phyloP scores from a whole-genome alignment of 2,797 vertebrate species.

The Cyclura pinguis region DNA sequence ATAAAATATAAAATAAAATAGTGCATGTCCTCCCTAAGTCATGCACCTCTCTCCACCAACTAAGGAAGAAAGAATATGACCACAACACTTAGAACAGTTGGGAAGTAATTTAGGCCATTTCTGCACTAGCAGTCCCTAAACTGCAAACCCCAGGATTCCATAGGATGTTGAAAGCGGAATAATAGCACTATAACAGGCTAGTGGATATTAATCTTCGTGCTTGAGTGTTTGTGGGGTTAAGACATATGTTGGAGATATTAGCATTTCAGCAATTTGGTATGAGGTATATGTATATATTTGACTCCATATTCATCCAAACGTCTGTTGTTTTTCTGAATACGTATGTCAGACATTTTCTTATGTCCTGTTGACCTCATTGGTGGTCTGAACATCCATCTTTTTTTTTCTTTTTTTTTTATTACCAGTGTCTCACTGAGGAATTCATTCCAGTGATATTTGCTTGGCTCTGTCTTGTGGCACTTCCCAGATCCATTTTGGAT shows the following conservation, averaged over 20 bases:
- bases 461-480: not conserved
- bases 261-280: not conserved
- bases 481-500: conserved; percentile 56
- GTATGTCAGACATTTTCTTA: not conserved
- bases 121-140: no score
- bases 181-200: no score
- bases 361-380: not conserved
- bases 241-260: not conserved
- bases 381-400: not conserved
- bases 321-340: not conserved
- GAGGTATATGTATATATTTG: not conserved
- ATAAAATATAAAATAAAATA: not conserved
- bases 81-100: not conserved
- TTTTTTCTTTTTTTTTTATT: not conserved
- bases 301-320: not conserved
- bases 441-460: conserved; percentile 3
- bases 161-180: no score
- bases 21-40: no score
- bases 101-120: not conserved
- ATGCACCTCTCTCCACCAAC: no score
- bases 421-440: conserved; percentile 36
- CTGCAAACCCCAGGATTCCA: no score
- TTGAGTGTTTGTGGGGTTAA: not conserved
- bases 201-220: not conserved
- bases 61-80: not conserved